phyloP scores from a whole-genome alignment of 2,113 vertebrate genomes.

The Andinoacara biseriatus region DNA sequence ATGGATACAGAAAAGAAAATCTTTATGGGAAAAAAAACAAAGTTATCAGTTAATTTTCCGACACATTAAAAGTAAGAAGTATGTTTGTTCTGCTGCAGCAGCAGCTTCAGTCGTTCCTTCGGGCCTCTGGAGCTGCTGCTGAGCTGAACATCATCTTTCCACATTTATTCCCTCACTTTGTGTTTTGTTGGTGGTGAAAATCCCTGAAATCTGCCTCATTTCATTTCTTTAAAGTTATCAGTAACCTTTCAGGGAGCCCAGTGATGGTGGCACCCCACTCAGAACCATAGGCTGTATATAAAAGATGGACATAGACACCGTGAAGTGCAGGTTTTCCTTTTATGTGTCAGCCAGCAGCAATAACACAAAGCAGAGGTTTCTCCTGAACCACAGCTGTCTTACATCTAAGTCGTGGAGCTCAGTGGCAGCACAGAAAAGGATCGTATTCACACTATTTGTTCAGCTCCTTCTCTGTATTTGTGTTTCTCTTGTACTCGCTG shows the following conservation, averaged over 20 bases:
- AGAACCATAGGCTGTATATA: background rate
- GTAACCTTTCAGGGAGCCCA: background rate
- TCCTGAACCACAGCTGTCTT: conserved; percentile 23
- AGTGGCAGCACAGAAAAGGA: background rate
- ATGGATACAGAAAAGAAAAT: background rate
- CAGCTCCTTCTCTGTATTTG: conserved; percentile 36
- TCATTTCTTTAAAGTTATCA: background rate
- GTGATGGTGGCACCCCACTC: background rate
- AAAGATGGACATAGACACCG: background rate
- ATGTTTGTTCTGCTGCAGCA: rapidly evolving
- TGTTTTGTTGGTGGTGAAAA: background rate
- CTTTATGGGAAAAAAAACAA: too few species aligned
- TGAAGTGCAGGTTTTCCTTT: background rate
- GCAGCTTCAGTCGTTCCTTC: background rate
- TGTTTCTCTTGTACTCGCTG: conserved; percentile 29
- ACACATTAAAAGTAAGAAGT: background rate
- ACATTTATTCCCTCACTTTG: background rate
- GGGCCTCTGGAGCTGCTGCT: background rate
- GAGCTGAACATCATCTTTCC: background rate
- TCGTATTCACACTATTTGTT: conserved; percentile 23
- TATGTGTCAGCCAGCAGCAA: background rate
- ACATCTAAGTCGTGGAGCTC: background rate
- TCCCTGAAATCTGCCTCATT: too few species aligned
- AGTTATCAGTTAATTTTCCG: background rate
- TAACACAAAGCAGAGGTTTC: background rate